Evolutionary conservation across 2,888 invertebrate genomes (phyloP).

Genomic region (Phasia obesa): DNA sequence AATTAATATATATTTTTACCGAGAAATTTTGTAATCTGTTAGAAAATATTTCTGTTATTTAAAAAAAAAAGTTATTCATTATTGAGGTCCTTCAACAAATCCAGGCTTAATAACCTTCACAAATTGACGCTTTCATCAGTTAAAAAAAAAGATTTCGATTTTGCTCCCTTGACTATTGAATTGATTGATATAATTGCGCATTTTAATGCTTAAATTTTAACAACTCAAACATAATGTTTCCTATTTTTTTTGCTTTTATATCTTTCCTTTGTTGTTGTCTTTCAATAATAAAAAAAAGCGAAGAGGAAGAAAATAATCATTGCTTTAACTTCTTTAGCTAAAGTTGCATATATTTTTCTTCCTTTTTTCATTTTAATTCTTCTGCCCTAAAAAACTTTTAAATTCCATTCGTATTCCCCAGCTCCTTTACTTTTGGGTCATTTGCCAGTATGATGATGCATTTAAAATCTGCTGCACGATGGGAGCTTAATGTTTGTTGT

Average conservation of each 20-base stretch:
- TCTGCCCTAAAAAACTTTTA: not conserved
- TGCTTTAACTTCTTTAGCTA: not conserved
- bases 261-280: not conserved
- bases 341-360: not conserved
- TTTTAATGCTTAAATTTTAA: not conserved
- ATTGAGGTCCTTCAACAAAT: too few species aligned
- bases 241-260: not conserved
- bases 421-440: slow-evolving; percentile 15
- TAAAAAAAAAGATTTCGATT: too few species aligned
- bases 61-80: too few species aligned
- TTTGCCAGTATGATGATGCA: slow-evolving; percentile 41
- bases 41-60: too few species aligned
- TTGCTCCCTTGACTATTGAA: not conserved
- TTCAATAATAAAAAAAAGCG: too few species aligned
- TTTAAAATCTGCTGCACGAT: slow-evolving; percentile 28
- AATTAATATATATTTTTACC: too few species aligned
- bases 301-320: too few species aligned
- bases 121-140: too few species aligned
- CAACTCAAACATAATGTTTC: not conserved
- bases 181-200: not conserved
- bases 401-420: slow-evolving; percentile 31
- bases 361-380: slow-evolving; percentile 3
- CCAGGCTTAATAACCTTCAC: too few species aligned
- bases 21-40: too few species aligned
- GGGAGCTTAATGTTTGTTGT: slow-evolving; percentile 17